Evolutionary conservation across 2,888 invertebrate species (phyloP).

Genomic region (Lydus trimaculatus): DNA sequence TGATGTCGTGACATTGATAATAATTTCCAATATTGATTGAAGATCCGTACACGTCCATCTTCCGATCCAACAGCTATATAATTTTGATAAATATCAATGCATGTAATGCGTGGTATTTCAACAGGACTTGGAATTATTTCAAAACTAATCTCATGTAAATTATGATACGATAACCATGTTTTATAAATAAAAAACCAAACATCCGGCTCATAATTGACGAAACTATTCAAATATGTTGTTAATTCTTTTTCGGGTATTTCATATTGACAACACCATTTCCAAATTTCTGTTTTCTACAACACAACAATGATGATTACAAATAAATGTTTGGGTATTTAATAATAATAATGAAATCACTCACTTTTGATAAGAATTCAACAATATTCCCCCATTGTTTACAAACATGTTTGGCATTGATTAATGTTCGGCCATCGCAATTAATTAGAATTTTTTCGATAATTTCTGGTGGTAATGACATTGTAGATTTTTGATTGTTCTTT

Average conservation of each 20-base stretch:
- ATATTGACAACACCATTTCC: constrained; percentile 55
- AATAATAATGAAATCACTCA: constrained; percentile 37
- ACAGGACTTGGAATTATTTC: constrained; percentile 51
- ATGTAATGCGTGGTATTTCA: constrained; percentile 53
- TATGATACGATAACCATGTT: constrained; percentile 56
- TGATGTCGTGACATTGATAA: constrained; percentile 48
- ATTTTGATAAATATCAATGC: constrained; percentile 50
- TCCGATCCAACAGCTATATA: constrained; percentile 56
- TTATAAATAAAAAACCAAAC: constrained; percentile 54
- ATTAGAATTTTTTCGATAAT: constrained; percentile 54
- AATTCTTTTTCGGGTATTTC: constrained; percentile 56
- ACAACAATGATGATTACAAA: constrained; percentile 12
- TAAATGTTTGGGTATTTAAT: constrained; percentile 13
- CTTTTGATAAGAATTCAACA: constrained; percentile 54
- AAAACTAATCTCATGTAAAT: constrained; percentile 48
- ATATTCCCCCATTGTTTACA: constrained; percentile 46
- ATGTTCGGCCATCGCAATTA: constrained; percentile 55
- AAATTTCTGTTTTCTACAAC: constrained; percentile 52
- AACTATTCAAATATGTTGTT: constrained; percentile 52
- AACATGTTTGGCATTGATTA: constrained; percentile 50
- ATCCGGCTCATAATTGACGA: constrained; percentile 42
- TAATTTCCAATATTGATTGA: constrained; percentile 49
- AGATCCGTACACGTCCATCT: constrained; percentile 54
- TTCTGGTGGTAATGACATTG: constrained; percentile 54
- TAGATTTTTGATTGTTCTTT: constrained; percentile 19